Conservation (phyloP, 2,888 invertebrate species). For the Rosalia funebris region DNA sequence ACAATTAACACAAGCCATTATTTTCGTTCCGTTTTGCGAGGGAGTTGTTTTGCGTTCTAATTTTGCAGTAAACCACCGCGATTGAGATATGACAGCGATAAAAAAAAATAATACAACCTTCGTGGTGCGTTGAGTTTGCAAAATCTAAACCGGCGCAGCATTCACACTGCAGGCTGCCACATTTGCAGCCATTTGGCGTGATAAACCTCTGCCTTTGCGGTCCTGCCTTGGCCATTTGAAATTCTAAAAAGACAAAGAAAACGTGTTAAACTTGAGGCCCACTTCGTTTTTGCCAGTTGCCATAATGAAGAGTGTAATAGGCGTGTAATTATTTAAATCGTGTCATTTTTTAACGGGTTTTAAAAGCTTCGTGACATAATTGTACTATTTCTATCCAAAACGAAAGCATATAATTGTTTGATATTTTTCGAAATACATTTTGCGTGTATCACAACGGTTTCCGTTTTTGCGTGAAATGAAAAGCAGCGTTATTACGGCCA, state of each 20-base stretch:
- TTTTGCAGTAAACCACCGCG: no score
- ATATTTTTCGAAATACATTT: background rate
- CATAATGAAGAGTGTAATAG: no score
- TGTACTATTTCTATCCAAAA: background rate
- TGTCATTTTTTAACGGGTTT: no score
- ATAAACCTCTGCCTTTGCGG: slow-evolving; percentile 23
- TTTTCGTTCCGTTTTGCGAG: no score
- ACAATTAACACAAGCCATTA: no score
- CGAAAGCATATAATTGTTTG: background rate
- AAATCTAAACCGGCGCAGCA: slow-evolving; percentile 39
- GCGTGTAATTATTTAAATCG: background rate
- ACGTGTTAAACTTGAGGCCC: no score
- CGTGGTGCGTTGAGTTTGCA: slow-evolving; percentile 28
- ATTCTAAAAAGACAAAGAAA: slow-evolving; percentile 12
- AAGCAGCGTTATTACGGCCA: background rate
- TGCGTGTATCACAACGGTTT: background rate
- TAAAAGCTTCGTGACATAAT: background rate
- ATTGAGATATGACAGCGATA: no score
- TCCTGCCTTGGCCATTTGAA: background rate
- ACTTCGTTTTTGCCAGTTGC: no score
- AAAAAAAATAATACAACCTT: slow-evolving; percentile 35
- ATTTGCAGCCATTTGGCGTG: slow-evolving; percentile 33
- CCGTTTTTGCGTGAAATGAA: background rate
- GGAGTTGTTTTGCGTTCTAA: no score
- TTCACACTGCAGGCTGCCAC: slow-evolving; percentile 36